phyloP scores from a whole-genome alignment of 2,797 vertebrate genomes.

The Knipowitschia caucasica region DNA sequence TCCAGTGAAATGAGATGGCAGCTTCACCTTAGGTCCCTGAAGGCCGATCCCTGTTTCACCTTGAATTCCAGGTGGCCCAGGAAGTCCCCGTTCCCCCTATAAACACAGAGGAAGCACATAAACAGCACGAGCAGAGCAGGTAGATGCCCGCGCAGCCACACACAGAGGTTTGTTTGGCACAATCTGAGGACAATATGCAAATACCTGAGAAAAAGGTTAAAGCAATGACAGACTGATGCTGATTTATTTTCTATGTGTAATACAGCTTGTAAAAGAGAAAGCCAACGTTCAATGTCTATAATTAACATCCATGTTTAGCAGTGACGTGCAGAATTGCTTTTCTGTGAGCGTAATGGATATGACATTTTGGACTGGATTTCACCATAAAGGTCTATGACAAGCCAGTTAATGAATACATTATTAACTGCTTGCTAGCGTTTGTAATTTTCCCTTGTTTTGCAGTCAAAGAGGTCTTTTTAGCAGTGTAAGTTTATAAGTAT shows the following conservation, averaged over 20 bases:
- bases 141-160: slow-evolving; percentile 1
- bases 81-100: slow-evolving; percentile 86
- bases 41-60: slow-evolving; percentile 87
- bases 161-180: slow-evolving; percentile 2
- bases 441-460: background rate
- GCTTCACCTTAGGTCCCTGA: slow-evolving; percentile 83
- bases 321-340: background rate
- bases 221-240: background rate
- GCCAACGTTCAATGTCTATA: background rate
- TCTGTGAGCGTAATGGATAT: background rate
- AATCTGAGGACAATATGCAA: background rate
- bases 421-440: background rate
- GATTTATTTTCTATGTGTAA: background rate
- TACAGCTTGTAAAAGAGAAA: background rate
- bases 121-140: background rate
- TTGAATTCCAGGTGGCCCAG: slow-evolving; percentile 84
- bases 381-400: background rate
- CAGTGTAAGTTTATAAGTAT: background rate
- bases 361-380: background rate
- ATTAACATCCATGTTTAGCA: background rate
- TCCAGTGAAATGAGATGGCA: slow-evolving; percentile 26
- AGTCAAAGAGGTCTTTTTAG: background rate
- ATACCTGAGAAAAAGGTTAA: background rate
- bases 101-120: slow-evolving; percentile 12
- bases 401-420: background rate